Base-by-base conservation (phyloP, 2,797 vertebrate species). In the Distichodus sexfasciatus region DNA sequence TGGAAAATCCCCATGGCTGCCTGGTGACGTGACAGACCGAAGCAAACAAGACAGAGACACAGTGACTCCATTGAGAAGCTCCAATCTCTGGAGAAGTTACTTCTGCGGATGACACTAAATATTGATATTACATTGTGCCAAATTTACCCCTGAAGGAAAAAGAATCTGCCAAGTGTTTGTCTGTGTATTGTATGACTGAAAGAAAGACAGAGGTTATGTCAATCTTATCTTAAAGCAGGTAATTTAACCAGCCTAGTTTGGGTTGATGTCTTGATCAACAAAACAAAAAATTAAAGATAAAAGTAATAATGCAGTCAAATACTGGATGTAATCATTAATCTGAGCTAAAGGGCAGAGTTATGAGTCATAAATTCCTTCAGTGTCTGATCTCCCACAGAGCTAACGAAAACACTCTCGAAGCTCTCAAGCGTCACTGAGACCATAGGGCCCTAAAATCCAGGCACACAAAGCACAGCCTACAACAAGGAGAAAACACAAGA, bases 331-430 rank as follows among this genome's bases (percentile, higher is more conserved):
- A 54, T 54, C 43, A 44, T 63, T 43, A 71, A 28, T 55, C 21
- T 15, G 23, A 38, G 59, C 68, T 63, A 63, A 71, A 63, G 59
- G 59, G 50, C 23, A 63, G 31, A 35, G 40, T 28, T 2, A 47
- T 54, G 68, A 70, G 58, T 70, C 68, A 70, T 38, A 62, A 46
- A 63, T 63, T 46, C 68, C 51, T 70, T 38, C 15, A 70, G 29
- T 47, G 29, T 70, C 57, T 53, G 58, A 38, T 70, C 50, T 70
- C 48, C 51, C 51, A 46, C 48, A 36, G 51, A 54, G 48, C 48
- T 62, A 54, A 70, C 19, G 62, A 62, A 70, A 62, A 70, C 68
- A 54, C 48, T 61, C 51, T 33, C 14, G 44, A 54, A 35, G n/a
- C 40, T 44, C 38, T 54, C 38, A 62, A 46, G 36, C 48, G 53